Evolutionary conservation across 2,113 vertebrate species (phyloP).

Genomic region (Vulpes vulpes): DNA sequence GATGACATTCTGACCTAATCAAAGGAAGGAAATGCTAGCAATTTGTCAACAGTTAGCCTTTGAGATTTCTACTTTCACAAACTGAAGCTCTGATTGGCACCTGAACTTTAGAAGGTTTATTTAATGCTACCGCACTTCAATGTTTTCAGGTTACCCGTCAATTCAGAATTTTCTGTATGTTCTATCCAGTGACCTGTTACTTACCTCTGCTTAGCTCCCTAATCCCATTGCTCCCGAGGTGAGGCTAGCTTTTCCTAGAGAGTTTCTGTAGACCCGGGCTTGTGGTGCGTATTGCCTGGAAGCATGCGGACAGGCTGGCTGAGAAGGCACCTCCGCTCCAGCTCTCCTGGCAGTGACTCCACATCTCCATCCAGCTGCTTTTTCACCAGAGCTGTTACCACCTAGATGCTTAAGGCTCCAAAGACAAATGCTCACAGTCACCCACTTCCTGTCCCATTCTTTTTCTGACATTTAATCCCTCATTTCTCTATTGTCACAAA

Average conservation of each 20-base stretch:
- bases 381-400: not conserved
- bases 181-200: slow-evolving; percentile 69
- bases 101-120: slow-evolving; percentile 83
- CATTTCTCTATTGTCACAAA: not conserved
- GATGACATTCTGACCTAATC: slow-evolving; percentile 69
- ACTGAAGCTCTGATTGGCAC: slow-evolving; percentile 77
- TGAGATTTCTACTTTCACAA: slow-evolving; percentile 57
- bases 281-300: not conserved
- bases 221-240: slow-evolving; percentile 47
- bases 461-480: not conserved
- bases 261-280: not conserved
- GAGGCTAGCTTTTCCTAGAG: not conserved
- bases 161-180: slow-evolving; percentile 64
- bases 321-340: fast-evolving
- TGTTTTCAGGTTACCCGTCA: slow-evolving; percentile 64
- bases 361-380: not conserved
- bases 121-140: slow-evolving; percentile 67
- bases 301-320: not conserved
- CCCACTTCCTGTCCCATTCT: not conserved
- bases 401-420: not conserved
- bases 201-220: slow-evolving; percentile 54
- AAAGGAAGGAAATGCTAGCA: slow-evolving; percentile 55
- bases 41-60: slow-evolving; percentile 74
- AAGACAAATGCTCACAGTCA: not conserved
- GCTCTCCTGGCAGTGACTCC: no score